Evolutionary conservation across 2,797 vertebrate genomes (phyloP).

Genomic region (Rhynchotus rufescens): DNA sequence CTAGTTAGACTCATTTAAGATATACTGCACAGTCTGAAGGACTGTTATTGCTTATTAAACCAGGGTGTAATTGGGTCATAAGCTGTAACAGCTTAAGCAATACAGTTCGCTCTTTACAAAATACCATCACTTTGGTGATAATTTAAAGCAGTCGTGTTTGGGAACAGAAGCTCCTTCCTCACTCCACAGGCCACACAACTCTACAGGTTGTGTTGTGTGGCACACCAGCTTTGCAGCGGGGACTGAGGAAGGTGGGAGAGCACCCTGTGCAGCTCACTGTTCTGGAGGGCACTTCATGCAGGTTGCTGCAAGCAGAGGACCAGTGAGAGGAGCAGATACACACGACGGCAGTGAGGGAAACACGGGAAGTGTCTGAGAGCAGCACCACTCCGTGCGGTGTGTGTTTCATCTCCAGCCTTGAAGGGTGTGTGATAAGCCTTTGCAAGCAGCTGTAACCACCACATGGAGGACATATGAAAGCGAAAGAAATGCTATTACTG

Average conservation of each 20-base stretch:
- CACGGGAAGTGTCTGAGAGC: neutral
- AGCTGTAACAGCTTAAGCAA: neutral
- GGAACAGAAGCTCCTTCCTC: neutral
- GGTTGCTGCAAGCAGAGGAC: neutral
- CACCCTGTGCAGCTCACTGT: neutral
- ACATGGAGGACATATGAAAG: neutral
- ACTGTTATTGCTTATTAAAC: neutral
- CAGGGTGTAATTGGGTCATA: neutral
- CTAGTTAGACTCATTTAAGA: neutral
- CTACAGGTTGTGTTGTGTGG: neutral
- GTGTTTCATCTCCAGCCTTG: neutral
- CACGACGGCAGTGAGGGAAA: neutral
- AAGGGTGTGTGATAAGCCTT: neutral
- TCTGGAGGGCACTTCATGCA: neutral
- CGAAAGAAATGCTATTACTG: neutral
- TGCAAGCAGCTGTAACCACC: neutral
- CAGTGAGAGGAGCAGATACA: neutral
- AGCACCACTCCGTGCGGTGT: fast-evolving
- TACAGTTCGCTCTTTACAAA: neutral
- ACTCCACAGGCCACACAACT: neutral
- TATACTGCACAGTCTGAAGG: neutral
- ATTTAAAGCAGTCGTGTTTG: neutral
- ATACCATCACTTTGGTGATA: neutral
- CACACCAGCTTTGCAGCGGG: neutral
- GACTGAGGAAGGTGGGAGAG: neutral